Base-by-base conservation (phyloP, 2,113 vertebrate genomes). In the Channa argus region DNA sequence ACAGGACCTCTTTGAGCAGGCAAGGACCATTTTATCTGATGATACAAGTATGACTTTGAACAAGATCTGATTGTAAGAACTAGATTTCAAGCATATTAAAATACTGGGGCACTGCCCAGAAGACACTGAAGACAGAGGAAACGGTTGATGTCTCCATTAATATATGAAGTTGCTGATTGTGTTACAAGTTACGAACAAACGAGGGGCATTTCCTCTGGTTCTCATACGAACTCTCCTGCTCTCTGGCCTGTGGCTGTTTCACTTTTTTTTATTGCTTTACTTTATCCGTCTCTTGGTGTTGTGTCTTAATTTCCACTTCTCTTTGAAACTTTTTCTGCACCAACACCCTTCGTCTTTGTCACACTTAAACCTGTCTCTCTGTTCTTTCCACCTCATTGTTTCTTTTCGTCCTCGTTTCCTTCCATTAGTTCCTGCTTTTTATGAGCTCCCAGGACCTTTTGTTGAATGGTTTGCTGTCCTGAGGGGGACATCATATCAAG, bases 401-500 rank as follows among this genome's bases (percentile, higher is more conserved):
- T 3, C 5, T n/a, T 59, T 54, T 12, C 0, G 2, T 65, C 56
- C 51, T 71, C 0, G 72, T 66, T 74, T 81, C 74, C 59, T 49
- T 68, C 68, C 73, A 71, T 88, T 79, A 87, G 71, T 59, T 53
- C 11, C n/a, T 15, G 34, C 52, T 74, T 53, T 44, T 9, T 5
- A 38, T 0, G 1, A 60, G 58, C 82, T 72, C 63, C 53, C 13
- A 10, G 67, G 77, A 79, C 67, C 73, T 78, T 59, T 63, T 45
- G n/a, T 51, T 55, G 56, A 73, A 36, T 24, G 68, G 47, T 15
- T 80, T 38, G 15, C 39, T 61, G 71, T 86, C 84, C 85, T 45
- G 66, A 73, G 85, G 86, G 82, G 80, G 70, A 79, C 54, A 37
- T 71, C 53, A 41, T 36, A 72, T 60, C 43, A 46, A 3, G 0